Base-by-base conservation (phyloP, 2,797 vertebrate genomes). In the Pseudocheirus occidentalis region DNA sequence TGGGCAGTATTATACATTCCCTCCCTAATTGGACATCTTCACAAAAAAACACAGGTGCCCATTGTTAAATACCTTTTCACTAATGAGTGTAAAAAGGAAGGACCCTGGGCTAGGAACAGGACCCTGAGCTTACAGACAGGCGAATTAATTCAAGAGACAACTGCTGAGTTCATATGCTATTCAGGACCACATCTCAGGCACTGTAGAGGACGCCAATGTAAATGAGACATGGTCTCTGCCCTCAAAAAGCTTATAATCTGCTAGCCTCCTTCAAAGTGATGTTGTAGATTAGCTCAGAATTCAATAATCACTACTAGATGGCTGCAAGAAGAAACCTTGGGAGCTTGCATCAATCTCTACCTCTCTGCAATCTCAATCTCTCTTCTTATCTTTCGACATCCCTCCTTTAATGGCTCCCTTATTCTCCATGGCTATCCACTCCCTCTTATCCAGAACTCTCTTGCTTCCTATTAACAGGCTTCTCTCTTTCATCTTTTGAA, bases 401-500 rank as follows among this genome's bases (percentile, higher is more conserved):
- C 52, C 89, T 53, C 16, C 24, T 40, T 40, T 87, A 93, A 73
- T 55, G 81, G 31, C 50, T 4, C 21, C 34, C 58, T 46, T 52
- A 53, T 29, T 54, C 59, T 27, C 53, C 73, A 12, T 0, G 9
- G 29, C 93, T 73, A 92, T 40, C 89, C n/a, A 21, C 87, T 9
- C 31, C 62, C 58, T 92, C 59, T 89, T 93, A 95, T 97, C 95
- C 46, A 53, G 46, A 62, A 40, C 40, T 93, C 92, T 58, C 52
- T 87, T 95, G 90, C 56, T 24, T 89, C 52, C 46, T 96, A 92
- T 87, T 92, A 91, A 40, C 58, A 55, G 27, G 21, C 87, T 40
- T 66, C 90, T 89, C 66, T 52, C 59, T 97, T 97, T 95, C 90
- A 94, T 97, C 96, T 93, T 57, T n/a, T 1, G 0, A 0, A 2